Percentiles rank a stretch among this genome's conserved stretches.
These are phyloP conservation scores for Itoplectis maculator DNA, from an alignment of 2,888 invertebrate species.

Conservation along the genomic window DNA sequence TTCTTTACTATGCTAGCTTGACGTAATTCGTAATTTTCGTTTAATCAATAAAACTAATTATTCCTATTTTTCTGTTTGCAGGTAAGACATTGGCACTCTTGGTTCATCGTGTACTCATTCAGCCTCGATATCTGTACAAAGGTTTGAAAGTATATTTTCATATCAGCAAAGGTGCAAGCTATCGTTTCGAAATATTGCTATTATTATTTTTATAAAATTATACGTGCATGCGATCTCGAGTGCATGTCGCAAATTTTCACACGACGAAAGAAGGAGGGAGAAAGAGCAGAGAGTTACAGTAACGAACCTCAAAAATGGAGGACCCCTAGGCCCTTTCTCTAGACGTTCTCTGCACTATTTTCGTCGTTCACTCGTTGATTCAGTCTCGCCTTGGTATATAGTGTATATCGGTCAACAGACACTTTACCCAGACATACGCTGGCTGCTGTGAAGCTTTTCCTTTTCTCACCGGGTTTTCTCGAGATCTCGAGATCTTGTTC, in stretches of 20 bases:
- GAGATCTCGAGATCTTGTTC: constrained; percentile 54
- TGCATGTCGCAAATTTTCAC: too few species aligned
- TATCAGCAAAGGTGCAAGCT: neutral
- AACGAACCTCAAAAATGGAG: constrained; percentile 35
- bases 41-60: constrained; percentile 9
- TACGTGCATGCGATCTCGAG: too few species aligned
- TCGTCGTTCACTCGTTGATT: constrained; percentile 50
- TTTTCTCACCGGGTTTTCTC: constrained; percentile 31
- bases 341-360: constrained; percentile 8
- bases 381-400: constrained; percentile 48
- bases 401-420: constrained; percentile 42
- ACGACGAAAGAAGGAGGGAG: neutral
- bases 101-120: neutral
- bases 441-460: constrained; percentile 19
- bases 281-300: neutral
- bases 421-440: neutral
- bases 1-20: neutral
- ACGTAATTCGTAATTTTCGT: neutral
- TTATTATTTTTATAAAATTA: too few species aligned
- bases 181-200: too few species aligned
- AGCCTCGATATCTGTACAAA: constrained; percentile 13
- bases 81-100: constrained; percentile 68
- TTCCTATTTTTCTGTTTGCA: constrained; percentile 73
- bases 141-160: constrained; percentile 21
- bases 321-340: neutral